Evolutionary conservation across 2,113 vertebrate species (phyloP), one percentile per base, ranked within the genome.

Genomic region (Pseudorectes ferrugineus): DNA sequence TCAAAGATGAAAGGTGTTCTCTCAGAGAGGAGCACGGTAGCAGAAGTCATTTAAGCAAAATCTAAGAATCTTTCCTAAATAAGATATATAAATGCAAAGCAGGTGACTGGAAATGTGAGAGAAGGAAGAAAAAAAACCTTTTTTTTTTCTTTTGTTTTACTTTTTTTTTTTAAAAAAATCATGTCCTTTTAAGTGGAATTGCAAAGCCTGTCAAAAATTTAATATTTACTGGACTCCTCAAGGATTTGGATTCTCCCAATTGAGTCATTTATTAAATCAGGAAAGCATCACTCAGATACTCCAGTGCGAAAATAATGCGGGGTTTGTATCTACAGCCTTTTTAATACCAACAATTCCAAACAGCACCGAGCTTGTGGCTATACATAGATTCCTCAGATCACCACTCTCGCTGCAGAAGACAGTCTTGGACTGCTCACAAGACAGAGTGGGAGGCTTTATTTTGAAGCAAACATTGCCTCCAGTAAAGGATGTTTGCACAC

Each of bases 391-490:
- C 63, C 63, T 77, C 72, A 73, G 67, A 92, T 92, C 79, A 49
- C 78, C 79, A n/a, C 38, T 84, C 57, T 58, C 58, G 1, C 54
- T 25, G 35, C 63, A 6, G 19, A 35, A 80, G 33, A 12, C 70
- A 57, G 5, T 14, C 24, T 83, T 74, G 42, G 55, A 58, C 48
- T 43, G 59, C 28, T 59, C 85, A 70, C 52, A 42, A 38, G 84
- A 75, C 42, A 5, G 66, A 72, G 62, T 63, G 29, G 89, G 84
- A 92, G 62, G 84, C 7, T 55, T 95, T 89, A 92, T 95, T 89
- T 83, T 48, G 20, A 55, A 77, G 70, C 58, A 95, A 95, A 82
- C 58, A 14, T 84, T 90, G 88, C 89, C 93, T 84, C 54, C 25
- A 68, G 51, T 77, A 92, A 59, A 57, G 72, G 58, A 63, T 54